A percentile compares a stretch with the other conserved stretches of the same genome.
Evolutionary conservation across 1,140 invertebrate genomes (phyloP).

Genomic region (Papilio aristodemus): DNA sequence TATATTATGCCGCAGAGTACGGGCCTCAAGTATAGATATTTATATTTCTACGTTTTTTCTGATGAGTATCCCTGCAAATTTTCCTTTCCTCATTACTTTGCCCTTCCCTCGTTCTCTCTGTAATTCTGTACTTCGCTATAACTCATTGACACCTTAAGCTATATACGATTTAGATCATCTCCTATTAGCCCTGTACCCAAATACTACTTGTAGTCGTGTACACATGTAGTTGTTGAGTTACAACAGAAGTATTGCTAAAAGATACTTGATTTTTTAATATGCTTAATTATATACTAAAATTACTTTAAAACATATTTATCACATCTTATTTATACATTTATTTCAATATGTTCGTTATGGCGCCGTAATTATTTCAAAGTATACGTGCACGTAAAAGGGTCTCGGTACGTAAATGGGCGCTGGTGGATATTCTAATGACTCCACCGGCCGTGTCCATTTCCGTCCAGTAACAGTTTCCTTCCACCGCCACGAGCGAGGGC

Average conservation of each 20-base stretch:
- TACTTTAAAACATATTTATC: background rate
- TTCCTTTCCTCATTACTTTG: too few species aligned
- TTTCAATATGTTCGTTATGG: conserved; percentile 6
- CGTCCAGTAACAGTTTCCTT: conserved; percentile 73
- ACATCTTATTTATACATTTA: background rate
- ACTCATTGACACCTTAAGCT: too few species aligned
- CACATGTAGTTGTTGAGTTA: too few species aligned
- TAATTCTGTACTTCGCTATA: too few species aligned
- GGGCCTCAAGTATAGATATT: background rate
- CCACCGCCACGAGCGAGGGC: conserved; percentile 47
- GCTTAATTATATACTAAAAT: background rate
- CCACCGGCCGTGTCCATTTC: conserved; percentile 61
- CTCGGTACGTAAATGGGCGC: conserved; percentile 35
- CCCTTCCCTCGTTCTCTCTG: too few species aligned
- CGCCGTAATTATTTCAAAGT: background rate
- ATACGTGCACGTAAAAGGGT: conserved; percentile 16
- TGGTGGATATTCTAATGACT: conserved; percentile 50
- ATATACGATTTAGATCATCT: too few species aligned
- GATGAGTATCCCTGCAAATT: too few species aligned
- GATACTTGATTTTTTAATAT: too few species aligned
- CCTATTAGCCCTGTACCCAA: too few species aligned
- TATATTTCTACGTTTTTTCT: background rate
- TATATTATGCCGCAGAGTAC: background rate
- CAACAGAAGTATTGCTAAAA: too few species aligned
- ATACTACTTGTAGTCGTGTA: too few species aligned